These are phyloP conservation scores for Archocentrus centrarchus DNA, from an alignment of 2,113 vertebrate genomes.

Conservation along the genomic window DNA sequence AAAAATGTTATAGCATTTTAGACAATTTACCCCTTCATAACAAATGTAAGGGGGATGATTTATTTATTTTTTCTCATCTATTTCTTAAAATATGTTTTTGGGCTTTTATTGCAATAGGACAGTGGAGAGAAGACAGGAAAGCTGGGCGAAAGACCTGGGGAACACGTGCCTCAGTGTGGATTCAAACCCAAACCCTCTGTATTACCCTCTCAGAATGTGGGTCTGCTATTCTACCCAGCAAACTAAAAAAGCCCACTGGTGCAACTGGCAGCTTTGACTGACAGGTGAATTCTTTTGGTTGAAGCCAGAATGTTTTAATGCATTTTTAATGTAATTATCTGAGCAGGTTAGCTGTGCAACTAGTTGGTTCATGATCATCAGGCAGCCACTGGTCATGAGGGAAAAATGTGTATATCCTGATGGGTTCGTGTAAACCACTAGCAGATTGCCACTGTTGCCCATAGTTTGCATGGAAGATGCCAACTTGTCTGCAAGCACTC, in stretches of 20 bases:
- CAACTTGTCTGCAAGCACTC: neutral
- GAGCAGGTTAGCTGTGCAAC: too few relatives aligned
- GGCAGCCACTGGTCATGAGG: neutral
- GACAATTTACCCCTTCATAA: neutral
- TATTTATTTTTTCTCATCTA: rapidly evolving
- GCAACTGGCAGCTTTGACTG: neutral
- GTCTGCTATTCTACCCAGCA: too few relatives aligned
- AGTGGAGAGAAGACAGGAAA: neutral
- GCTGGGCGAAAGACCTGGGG: neutral
- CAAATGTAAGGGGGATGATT: neutral
- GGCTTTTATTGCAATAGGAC: neutral
- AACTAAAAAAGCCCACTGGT: too few relatives aligned
- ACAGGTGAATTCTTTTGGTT: neutral
- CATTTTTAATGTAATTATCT: neutral
- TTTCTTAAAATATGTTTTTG: neutral
- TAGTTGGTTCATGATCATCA: neutral
- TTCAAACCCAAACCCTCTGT: neutral
- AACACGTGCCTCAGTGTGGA: too few relatives aligned
- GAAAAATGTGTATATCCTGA: neutral
- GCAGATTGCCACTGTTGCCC: neutral
- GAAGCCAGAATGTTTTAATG: neutral
- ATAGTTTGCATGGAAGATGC: neutral
- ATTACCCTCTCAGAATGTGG: neutral
- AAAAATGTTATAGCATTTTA: neutral
- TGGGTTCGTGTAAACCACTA: neutral